Conservation (phyloP, 2,888 invertebrate species). For the Cantharis rustica region DNA sequence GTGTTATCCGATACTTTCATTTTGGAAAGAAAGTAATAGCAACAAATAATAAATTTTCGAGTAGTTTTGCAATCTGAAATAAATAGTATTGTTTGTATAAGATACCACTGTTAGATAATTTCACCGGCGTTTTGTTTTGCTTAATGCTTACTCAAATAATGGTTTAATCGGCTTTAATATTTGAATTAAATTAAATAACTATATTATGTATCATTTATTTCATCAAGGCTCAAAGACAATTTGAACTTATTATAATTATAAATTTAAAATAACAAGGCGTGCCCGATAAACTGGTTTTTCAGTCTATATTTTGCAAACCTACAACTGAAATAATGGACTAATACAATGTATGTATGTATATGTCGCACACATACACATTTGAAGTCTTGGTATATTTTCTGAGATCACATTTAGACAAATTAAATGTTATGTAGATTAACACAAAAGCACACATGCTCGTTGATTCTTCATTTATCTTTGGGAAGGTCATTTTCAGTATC, state of each 20-base stretch:
- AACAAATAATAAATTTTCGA: background rate
- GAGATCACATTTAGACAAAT: background rate
- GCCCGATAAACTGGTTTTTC: background rate
- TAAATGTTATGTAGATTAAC: conserved; percentile 1
- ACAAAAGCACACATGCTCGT: background rate
- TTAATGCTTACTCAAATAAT: background rate
- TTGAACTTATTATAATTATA: background rate
- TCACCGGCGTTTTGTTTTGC: background rate
- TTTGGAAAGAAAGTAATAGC: background rate
- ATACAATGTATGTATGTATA: conserved; percentile 11
- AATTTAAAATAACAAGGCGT: background rate
- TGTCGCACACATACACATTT: background rate
- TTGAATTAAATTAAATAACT: background rate
- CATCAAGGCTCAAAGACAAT: background rate
- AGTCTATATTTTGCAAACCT: background rate
- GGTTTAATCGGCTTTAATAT: background rate
- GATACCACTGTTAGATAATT: background rate
- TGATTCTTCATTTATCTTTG: background rate
- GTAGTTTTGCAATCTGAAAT: background rate
- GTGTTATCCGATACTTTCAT: too few species aligned
- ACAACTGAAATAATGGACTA: conserved; percentile 12
- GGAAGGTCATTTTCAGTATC: conserved; percentile 3
- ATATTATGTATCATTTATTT: background rate
- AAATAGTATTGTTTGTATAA: background rate
- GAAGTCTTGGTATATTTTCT: background rate